Evolutionary conservation across 1,140 invertebrate genomes (phyloP).

Genomic region (Aphis gossypii): DNA sequence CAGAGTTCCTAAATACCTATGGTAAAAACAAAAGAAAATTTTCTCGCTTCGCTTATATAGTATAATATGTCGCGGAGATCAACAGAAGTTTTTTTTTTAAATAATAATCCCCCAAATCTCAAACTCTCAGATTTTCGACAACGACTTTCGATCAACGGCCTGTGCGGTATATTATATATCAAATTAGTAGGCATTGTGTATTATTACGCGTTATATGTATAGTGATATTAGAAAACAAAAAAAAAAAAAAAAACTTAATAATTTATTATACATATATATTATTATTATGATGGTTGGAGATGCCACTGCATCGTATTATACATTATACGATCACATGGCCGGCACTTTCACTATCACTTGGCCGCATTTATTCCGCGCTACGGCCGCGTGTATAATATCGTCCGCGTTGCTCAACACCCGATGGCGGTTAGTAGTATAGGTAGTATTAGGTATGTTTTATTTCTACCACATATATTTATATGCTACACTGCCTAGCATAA

Average conservation of each 20-base stretch:
- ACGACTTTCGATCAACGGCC: neutral
- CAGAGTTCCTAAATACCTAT: neutral
- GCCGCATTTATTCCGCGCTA: conserved; percentile 42
- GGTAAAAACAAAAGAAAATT: neutral
- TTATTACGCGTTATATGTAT: neutral
- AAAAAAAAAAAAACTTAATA: neutral
- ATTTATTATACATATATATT: neutral
- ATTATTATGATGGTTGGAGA: neutral
- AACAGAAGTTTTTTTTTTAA: neutral
- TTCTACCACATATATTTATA: neutral
- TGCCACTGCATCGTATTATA: neutral
- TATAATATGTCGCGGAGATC: neutral
- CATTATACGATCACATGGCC: neutral
- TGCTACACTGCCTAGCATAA: neutral
- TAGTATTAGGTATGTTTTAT: neutral
- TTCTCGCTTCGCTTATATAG: neutral
- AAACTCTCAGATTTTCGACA: neutral
- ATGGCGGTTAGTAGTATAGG: neutral
- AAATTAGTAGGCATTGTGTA: too few species aligned
- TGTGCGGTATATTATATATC: too few species aligned
- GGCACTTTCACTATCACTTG: conserved; percentile 51
- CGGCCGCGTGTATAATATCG: conserved; percentile 45
- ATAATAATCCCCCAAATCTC: neutral
- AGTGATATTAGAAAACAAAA: neutral
- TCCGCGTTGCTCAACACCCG: conserved; percentile 39